Base-by-base conservation (phyloP, 2,888 invertebrate genomes). In the Noctuana brunneofusca region DNA sequence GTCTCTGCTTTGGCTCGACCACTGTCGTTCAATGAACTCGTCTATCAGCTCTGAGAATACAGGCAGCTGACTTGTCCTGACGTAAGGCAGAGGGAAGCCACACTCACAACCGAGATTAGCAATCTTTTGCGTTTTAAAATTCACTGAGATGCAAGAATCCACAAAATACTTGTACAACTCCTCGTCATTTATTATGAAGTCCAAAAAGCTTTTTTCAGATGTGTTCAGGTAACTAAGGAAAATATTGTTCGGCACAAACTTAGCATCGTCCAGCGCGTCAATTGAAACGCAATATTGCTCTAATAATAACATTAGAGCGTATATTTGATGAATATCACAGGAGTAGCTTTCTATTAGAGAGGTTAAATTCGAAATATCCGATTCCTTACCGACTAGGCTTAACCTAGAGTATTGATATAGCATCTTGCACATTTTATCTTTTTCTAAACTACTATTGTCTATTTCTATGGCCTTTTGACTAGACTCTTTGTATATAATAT, bases 71-170 rank as follows among this genome's bases (percentile, higher is more conserved):
- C 82, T 83, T 48, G 80, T 84, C 72, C 89, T 77, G 0, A 86
- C 84, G 63, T 82, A 91, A 0, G 94, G 93, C 30, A 93, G 76
- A 0, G 94, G 94, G 73, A 92, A 94, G 8, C 93, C 92, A 73
- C 95, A 95, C 60, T 85, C 84, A 72, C 95, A 95, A 49, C 91
- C 91, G 3, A 84, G 73, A 71, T 84, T 86, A n/a, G 78, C 75
- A 0, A 80, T 71, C 70, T 75, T 88, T 72, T 84, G 84, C 27
- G 80, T 85, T 53, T 89, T 86, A 57, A 83, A 73, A 80, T 93
- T 93, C 0, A 93, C 84, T 59, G 92, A 92, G 71, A 93, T 83
- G 76, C 94, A 94, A 0, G 93, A 92, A 63, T 92, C 89, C 3
- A 90, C 89, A 68, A 93, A 90, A 78, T 92, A 93, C 71, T 89